phyloP scores from a whole-genome alignment of 2,888 invertebrate genomes.

The Sarcophaga variegata region DNA sequence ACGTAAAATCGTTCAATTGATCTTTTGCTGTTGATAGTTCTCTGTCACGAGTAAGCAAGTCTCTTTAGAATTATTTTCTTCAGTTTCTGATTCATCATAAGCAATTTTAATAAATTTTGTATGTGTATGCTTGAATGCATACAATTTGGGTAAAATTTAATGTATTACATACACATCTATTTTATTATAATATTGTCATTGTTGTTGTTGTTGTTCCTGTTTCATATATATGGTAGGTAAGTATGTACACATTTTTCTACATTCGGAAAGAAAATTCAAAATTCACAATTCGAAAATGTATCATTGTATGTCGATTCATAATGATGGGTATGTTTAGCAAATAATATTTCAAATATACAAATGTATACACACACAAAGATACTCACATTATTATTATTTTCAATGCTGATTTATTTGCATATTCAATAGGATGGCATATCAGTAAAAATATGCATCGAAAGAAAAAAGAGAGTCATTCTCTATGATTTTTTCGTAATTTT shows the following conservation, averaged over 20 bases:
- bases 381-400: constrained; percentile 25
- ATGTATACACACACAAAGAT: background rate
- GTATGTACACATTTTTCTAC: constrained; percentile 4
- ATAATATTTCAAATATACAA: background rate
- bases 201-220: constrained; percentile 19
- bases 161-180: constrained; percentile 41
- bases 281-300: constrained; percentile 6
- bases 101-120: constrained; percentile 39
- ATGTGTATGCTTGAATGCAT: constrained; percentile 44
- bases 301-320: background rate
- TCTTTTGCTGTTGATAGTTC: too few relatives aligned
- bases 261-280: background rate
- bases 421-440: constrained; percentile 32
- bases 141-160: constrained; percentile 63
- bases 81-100: background rate
- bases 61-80: constrained; percentile 13
- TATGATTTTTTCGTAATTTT: too few relatives aligned
- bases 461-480: background rate
- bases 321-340: constrained; percentile 6
- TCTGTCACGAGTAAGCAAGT: too few relatives aligned
- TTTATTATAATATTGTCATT: background rate
- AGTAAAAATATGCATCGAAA: background rate
- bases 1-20: too few relatives aligned
- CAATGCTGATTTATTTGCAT: constrained; percentile 43
- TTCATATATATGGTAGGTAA: background rate